Evolutionary conservation across 2,797 vertebrate genomes (phyloP).

Genomic region (Halcyon leucocephala): DNA sequence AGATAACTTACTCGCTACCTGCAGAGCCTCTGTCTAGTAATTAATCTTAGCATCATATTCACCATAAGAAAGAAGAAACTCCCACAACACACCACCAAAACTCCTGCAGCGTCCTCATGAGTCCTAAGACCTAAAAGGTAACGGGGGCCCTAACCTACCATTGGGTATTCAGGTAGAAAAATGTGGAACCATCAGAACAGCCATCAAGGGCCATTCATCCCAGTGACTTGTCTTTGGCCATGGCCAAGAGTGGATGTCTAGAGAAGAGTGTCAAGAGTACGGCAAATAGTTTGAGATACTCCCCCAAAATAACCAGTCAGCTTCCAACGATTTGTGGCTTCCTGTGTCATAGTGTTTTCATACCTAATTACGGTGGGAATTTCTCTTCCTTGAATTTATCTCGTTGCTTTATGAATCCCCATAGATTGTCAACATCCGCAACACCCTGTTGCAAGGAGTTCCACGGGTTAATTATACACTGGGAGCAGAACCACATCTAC

Average conservation of each 20-base stretch:
- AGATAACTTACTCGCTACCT: background rate
- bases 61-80: background rate
- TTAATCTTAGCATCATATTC: background rate
- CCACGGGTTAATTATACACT: conserved; percentile 18
- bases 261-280: background rate
- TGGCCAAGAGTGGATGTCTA: background rate
- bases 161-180: background rate
- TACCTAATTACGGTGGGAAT: background rate
- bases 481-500: background rate
- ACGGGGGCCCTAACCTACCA: background rate
- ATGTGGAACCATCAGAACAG: background rate
- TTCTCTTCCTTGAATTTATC: background rate
- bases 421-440: background rate
- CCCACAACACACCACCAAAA: background rate
- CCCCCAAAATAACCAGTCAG: background rate
- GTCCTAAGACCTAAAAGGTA: background rate
- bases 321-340: background rate
- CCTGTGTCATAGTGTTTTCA: background rate
- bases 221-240: background rate
- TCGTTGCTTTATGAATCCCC: background rate
- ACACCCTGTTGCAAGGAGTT: conserved; percentile 16
- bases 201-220: background rate
- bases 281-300: background rate
- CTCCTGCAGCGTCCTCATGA: background rate
- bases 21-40: background rate